A percentile compares a stretch with the other conserved stretches of the same genome.
phyloP scores from a whole-genome alignment of 1,140 invertebrate species.

The Drosophila leontia region DNA sequence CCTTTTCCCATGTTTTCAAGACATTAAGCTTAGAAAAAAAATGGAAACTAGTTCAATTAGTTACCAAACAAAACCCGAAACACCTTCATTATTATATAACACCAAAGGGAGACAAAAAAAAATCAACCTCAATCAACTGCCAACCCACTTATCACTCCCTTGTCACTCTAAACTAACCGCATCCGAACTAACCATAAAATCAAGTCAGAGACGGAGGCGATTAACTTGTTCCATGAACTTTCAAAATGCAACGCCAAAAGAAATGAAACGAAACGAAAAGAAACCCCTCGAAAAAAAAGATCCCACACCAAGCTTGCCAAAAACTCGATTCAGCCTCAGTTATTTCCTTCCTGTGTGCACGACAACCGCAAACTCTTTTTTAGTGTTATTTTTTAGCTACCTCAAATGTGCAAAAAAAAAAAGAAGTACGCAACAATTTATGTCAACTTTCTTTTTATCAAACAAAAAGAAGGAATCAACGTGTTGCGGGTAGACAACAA shows the following conservation, averaged over 20 bases:
- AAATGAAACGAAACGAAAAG: conserved; percentile 26
- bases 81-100: conserved; percentile 23
- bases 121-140: conserved; percentile 19
- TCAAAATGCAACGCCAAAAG: conserved; percentile 70
- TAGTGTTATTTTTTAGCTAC: conserved; percentile 40
- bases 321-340: conserved; percentile 38
- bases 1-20: too few species aligned
- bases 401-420: conserved; percentile 44
- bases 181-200: conserved; percentile 27
- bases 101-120: not conserved
- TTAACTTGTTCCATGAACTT: conserved; percentile 76
- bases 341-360: conserved; percentile 75
- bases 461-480: conserved; percentile 76
- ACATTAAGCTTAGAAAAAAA: conserved; percentile 2
- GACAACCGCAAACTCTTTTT: conserved; percentile 45
- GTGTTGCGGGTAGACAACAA: conserved; percentile 26
- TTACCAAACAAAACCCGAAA: conserved; percentile 1
- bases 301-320: conserved; percentile 61
- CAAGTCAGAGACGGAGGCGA: conserved; percentile 53
- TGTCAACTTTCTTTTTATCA: conserved; percentile 83
- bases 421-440: conserved; percentile 70
- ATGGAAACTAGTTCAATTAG: conserved; percentile 8
- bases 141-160: conserved; percentile 46
- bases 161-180: conserved; percentile 40
- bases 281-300: conserved; percentile 57